Conservation (phyloP, 2,113 vertebrate species). For the Lontra canadensis region DNA sequence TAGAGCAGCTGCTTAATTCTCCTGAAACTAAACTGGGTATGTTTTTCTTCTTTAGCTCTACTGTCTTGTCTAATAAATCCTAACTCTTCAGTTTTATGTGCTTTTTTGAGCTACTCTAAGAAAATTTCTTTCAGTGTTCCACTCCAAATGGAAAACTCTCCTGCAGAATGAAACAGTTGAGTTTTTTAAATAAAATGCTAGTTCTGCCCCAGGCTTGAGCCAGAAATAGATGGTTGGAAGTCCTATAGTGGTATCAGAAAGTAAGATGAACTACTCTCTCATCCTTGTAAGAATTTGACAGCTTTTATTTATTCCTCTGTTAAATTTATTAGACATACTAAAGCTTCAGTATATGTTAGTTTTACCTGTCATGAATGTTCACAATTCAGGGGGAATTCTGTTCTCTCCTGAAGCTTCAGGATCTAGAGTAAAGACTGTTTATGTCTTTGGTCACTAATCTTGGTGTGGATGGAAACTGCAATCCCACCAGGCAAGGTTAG, state of each 20-base stretch:
- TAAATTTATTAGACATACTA: background rate
- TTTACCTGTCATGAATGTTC: background rate
- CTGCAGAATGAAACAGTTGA: background rate
- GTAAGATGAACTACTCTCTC: background rate
- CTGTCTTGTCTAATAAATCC: background rate
- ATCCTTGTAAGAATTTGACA: background rate
- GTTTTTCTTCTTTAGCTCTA: background rate
- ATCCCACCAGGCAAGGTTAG: background rate
- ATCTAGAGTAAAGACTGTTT: background rate
- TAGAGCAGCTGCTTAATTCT: slow-evolving; percentile 95
- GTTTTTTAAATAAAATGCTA: background rate
- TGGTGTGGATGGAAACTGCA: background rate
- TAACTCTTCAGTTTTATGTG: background rate
- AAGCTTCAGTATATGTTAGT: background rate
- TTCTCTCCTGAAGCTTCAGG: background rate
- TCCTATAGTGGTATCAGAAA: background rate
- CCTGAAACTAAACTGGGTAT: slow-evolving; percentile 85
- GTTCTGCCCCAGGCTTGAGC: background rate
- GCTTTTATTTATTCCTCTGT: background rate
- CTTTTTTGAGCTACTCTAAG: background rate
- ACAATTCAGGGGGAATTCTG: background rate
- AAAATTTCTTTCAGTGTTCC: background rate
- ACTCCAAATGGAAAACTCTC: background rate
- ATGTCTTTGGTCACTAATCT: background rate
- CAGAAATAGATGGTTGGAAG: background rate